Percentiles rank a stretch among this genome's conserved stretches.
phyloP scores from a whole-genome alignment of 2,113 vertebrate species.

The Pterocles gutturalis region DNA sequence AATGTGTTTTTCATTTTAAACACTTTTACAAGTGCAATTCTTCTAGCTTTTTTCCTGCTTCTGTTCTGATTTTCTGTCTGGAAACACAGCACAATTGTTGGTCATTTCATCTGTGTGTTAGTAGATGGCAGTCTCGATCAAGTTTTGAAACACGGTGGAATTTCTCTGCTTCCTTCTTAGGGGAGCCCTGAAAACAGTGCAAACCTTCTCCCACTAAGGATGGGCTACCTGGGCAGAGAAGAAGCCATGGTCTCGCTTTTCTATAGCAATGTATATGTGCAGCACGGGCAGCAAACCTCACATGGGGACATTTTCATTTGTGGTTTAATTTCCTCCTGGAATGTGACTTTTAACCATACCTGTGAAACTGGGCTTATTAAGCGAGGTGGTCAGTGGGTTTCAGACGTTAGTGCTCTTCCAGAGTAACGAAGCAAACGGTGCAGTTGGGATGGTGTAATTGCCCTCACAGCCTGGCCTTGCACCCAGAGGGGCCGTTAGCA shows the following conservation, averaged over 20 bases:
- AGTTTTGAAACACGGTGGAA: conserved; percentile 50
- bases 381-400: not conserved
- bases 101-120: conserved; percentile 22
- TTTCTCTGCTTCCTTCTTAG: not conserved
- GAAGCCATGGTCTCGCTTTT: not conserved
- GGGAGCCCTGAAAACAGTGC: not conserved
- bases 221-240: not conserved
- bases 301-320: not conserved
- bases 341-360: not conserved
- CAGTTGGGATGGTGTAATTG: not conserved
- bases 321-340: not conserved
- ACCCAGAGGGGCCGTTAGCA: not conserved
- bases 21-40: not conserved
- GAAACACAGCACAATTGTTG: not conserved
- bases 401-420: not conserved
- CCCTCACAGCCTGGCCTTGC: not conserved
- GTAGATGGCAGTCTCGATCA: conserved; percentile 80
- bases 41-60: not conserved
- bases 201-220: not conserved
- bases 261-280: not conserved
- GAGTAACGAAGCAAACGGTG: not conserved
- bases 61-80: not conserved
- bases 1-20: not conserved
- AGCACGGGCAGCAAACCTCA: not conserved
- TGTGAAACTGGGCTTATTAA: not conserved